Percentiles rank a stretch among this genome's conserved stretches.
These are phyloP conservation scores for Thecocarcelia acutangulata DNA, from an alignment of 2,888 invertebrate genomes.

Conservation along the genomic window DNA sequence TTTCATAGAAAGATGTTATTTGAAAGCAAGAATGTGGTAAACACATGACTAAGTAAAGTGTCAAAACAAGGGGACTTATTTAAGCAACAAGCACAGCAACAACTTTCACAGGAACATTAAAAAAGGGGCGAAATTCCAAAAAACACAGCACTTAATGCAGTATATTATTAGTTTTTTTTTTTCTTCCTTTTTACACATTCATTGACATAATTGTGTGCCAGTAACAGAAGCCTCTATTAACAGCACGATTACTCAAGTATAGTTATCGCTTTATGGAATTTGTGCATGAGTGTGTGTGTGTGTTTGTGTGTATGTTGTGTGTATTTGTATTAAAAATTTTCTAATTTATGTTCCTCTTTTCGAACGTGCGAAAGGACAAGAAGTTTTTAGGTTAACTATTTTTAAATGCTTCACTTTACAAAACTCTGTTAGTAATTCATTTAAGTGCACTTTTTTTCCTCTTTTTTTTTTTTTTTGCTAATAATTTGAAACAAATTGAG, in stretches of 20 bases:
- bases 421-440: constrained; percentile 14
- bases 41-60: constrained; percentile 45
- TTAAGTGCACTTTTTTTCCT: constrained; percentile 7
- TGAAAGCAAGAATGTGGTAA: constrained; percentile 34
- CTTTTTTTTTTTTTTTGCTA: too few species aligned
- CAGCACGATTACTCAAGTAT: neutral
- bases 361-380: constrained; percentile 46
- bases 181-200: constrained; percentile 24
- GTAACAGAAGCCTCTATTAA: neutral
- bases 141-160: constrained; percentile 36
- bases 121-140: neutral
- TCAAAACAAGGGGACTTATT: constrained; percentile 40
- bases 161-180: constrained; percentile 40
- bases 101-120: neutral
- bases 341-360: neutral
- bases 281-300: neutral
- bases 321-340: too few species aligned
- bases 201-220: constrained; percentile 18
- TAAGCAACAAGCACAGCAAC: constrained; percentile 13
- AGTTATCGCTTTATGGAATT: neutral
- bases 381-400: constrained; percentile 31
- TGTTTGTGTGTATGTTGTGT: constrained; percentile 24
- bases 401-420: constrained; percentile 17
- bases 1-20: neutral
- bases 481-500: neutral